Percentiles rank a stretch among this genome's conserved stretches.
Conservation (phyloP, 2,113 vertebrate genomes). For the Crotophaga sulcirostris region DNA sequence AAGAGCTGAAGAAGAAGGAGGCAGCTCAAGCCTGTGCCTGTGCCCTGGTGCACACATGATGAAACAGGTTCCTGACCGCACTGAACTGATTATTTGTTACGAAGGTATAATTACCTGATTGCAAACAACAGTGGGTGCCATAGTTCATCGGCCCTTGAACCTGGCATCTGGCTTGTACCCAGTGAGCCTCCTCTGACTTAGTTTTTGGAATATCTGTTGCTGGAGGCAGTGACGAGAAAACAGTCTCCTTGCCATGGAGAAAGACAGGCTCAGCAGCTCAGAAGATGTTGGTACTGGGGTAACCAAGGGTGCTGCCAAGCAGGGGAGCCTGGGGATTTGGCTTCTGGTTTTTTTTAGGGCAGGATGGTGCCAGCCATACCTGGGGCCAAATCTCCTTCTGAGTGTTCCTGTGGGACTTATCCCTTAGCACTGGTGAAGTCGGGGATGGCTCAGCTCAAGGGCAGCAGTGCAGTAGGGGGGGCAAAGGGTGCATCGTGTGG, state of each 20-base stretch:
- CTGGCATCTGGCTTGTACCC: background rate
- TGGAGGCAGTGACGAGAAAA: background rate
- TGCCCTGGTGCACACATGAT: background rate
- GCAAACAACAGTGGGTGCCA: background rate
- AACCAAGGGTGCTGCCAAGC: background rate
- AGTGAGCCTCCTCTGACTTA: background rate
- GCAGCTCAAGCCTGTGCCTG: background rate
- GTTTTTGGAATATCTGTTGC: background rate
- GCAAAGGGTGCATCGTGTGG: rapidly evolving
- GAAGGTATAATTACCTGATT: background rate
- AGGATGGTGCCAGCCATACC: background rate
- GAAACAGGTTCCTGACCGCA: background rate
- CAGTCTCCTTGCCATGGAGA: background rate
- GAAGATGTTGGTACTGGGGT: background rate
- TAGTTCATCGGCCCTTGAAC: background rate
- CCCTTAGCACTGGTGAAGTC: background rate
- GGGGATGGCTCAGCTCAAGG: rapidly evolving
- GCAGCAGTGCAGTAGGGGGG: rapidly evolving
- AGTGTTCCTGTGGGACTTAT: background rate
- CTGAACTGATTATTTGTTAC: background rate
- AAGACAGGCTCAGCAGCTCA: background rate
- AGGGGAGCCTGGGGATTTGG: rapidly evolving
- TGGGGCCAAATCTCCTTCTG: background rate
- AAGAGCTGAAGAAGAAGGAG: background rate
- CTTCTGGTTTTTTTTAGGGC: background rate